Evolutionary conservation across 2,888 invertebrate genomes (phyloP).

Genomic region (Cepaea hortensis): DNA sequence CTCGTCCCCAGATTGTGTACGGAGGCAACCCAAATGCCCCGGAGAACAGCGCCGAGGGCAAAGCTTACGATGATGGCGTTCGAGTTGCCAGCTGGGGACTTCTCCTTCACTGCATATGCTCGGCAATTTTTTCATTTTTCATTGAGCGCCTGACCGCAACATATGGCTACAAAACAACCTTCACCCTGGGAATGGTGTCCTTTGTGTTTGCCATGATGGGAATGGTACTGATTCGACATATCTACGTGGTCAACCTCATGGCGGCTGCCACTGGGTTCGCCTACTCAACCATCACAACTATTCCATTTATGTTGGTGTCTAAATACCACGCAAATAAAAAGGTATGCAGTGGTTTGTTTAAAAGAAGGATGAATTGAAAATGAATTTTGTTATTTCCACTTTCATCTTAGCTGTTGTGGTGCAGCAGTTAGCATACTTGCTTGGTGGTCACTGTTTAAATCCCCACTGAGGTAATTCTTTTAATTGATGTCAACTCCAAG

Average conservation of each 20-base stretch:
- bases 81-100: constrained; percentile 97
- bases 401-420: no score
- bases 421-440: no score
- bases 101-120: constrained; percentile 89
- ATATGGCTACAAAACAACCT: constrained; percentile 75
- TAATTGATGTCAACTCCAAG: no score
- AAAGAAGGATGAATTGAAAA: no score
- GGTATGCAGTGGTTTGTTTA: constrained; percentile 80
- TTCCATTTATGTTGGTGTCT: constrained; percentile 96
- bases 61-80: constrained; percentile 90
- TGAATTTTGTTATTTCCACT: no score
- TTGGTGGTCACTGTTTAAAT: no score
- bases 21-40: constrained; percentile 84
- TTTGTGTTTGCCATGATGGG: constrained; percentile 88
- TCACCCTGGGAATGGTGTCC: constrained; percentile 71
- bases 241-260: constrained; percentile 85
- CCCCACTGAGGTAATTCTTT: no score
- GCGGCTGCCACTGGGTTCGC: constrained; percentile 95
- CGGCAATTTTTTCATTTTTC: constrained; percentile 84
- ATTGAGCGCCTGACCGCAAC: constrained; percentile 89
- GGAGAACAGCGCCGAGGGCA: constrained; percentile 70
- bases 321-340: constrained; percentile 93
- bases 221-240: constrained; percentile 89
- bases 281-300: constrained; percentile 97
- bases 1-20: constrained; percentile 82